phyloP scores from a whole-genome alignment of 2,113 vertebrate genomes.

The Recurvirostra avosetta region DNA sequence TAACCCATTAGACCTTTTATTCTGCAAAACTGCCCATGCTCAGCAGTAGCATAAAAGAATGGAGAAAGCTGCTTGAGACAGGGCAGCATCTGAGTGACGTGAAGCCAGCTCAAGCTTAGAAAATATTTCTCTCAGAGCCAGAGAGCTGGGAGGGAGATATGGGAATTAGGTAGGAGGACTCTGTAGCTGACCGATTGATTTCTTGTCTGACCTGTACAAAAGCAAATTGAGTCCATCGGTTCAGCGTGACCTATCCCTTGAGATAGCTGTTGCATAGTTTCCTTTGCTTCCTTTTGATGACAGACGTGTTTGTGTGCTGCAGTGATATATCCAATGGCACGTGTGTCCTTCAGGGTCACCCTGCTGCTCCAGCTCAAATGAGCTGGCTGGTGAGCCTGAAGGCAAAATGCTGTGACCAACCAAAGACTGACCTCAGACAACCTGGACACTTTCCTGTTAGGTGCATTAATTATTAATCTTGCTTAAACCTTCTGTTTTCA shows the following conservation, averaged over 20 bases:
- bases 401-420: not conserved
- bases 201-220: not conserved
- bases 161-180: not conserved
- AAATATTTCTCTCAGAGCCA: not conserved
- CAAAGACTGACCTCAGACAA: not conserved
- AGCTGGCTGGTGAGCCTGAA: not conserved
- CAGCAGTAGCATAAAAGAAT: not conserved
- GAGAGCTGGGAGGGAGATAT: not conserved
- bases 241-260: not conserved
- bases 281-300: not conserved
- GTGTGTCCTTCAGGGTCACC: not conserved
- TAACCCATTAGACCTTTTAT: not conserved
- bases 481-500: not conserved
- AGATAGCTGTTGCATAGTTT: not conserved
- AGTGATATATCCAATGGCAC: not conserved
- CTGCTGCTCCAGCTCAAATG: not conserved
- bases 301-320: not conserved
- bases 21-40: not conserved
- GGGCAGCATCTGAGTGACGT: not conserved
- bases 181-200: not conserved
- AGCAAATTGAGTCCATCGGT: rapidly evolving
- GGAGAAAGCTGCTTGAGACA: not conserved
- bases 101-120: not conserved
- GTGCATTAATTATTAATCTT: not conserved
- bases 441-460: not conserved